phyloP scores from a whole-genome alignment of 2,888 invertebrate species.

The Drosophila formosana region DNA sequence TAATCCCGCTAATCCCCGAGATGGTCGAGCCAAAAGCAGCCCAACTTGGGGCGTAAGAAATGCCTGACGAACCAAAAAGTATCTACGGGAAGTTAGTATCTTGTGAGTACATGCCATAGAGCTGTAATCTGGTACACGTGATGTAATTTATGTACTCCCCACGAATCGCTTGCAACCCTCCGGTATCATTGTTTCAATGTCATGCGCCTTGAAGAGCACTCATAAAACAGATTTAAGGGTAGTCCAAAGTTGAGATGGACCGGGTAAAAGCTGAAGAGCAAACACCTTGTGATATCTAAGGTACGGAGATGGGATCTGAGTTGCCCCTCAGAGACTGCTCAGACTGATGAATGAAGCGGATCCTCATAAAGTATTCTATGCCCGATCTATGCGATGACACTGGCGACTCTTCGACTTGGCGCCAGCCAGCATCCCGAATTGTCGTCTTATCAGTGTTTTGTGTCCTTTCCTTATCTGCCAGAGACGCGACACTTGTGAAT shows the following conservation, averaged over 20 bases:
- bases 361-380: conserved; percentile 31
- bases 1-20: conserved; percentile 28
- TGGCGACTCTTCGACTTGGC: conserved; percentile 66
- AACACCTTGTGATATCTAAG: conserved; percentile 28
- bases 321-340: background rate
- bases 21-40: conserved; percentile 1
- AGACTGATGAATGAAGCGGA: conserved; percentile 57
- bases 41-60: conserved; percentile 16
- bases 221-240: conserved; percentile 48
- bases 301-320: background rate
- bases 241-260: conserved; percentile 40
- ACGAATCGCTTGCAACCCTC: conserved; percentile 9
- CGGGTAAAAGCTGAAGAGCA: conserved; percentile 26
- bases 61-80: conserved; percentile 18
- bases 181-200: conserved; percentile 21
- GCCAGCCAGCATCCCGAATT: conserved; percentile 52
- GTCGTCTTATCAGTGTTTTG: conserved; percentile 49
- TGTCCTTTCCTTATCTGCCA: conserved; percentile 64
- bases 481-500: conserved; percentile 75
- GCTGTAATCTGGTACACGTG: conserved; percentile 71
- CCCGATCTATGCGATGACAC: conserved; percentile 33
- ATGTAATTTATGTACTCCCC: conserved; percentile 61
- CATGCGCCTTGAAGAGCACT: conserved; percentile 18
- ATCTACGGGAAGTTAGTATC: conserved; percentile 1
- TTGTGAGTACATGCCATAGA: conserved; percentile 41